Percentiles rank a stretch among this genome's conserved stretches.
Conservation (phyloP, 2,797 vertebrate species). For the Arremon brunneinucha region DNA sequence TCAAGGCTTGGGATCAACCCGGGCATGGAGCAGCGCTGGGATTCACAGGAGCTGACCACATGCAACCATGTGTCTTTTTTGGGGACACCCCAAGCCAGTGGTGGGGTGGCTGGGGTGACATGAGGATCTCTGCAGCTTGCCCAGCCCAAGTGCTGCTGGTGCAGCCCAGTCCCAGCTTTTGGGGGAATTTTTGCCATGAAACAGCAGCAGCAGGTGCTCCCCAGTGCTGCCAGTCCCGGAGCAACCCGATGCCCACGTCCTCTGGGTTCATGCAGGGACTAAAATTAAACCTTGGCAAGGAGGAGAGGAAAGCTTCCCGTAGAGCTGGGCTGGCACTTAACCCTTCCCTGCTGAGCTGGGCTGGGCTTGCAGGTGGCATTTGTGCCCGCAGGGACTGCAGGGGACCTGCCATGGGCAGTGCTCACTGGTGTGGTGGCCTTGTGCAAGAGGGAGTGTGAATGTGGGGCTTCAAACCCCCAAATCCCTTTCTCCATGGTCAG, state of each 20-base stretch:
- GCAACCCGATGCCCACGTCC: conserved; percentile 84
- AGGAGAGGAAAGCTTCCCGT: neutral
- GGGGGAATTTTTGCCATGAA: neutral
- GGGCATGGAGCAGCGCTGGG: neutral
- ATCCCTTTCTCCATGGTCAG: neutral
- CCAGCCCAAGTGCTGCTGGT: accelerated
- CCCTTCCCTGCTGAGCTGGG: neutral
- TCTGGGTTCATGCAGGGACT: conserved; percentile 79
- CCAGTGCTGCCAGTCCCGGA: conserved; percentile 67
- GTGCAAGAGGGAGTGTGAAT: accelerated
- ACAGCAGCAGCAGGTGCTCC: conserved; percentile 85
- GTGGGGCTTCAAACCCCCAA: neutral
- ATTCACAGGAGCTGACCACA: neutral
- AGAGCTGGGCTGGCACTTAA: neutral
- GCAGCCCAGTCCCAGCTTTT: neutral
- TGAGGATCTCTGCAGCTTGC: neutral
- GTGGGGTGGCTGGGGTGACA: neutral
- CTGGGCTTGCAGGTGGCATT: neutral
- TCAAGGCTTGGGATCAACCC: neutral
- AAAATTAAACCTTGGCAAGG: conserved; percentile 82
- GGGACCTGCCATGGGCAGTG: accelerated
- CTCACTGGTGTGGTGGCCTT: accelerated
- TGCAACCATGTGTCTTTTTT: neutral
- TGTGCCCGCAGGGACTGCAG: neutral
- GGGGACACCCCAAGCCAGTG: neutral